phyloP scores from a whole-genome alignment of 1,140 invertebrate genomes.

The Adelges cooleyi region DNA sequence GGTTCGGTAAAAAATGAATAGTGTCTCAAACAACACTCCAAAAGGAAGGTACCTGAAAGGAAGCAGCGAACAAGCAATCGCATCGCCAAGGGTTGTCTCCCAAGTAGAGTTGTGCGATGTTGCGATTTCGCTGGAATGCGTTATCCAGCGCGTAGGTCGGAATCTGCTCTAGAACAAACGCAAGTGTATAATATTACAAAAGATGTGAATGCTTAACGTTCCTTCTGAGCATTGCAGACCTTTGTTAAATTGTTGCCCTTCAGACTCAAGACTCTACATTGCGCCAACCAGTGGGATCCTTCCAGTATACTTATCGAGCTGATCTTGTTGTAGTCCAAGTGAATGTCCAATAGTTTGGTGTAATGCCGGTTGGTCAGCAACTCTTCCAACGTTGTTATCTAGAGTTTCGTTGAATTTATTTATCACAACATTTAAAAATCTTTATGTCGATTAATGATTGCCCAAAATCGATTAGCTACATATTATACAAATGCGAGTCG shows the following conservation, averaged over 20 bases:
- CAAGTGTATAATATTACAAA: background rate
- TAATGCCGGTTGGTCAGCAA: constrained; percentile 54
- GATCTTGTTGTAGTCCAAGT: constrained; percentile 62
- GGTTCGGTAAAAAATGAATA: background rate
- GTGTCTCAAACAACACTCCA: no score
- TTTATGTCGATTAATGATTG: no score
- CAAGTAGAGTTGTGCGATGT: constrained; percentile 53
- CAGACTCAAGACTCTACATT: constrained; percentile 61
- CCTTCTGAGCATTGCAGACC: constrained; percentile 40
- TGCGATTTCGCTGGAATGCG: constrained; percentile 55
- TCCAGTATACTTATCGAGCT: constrained; percentile 57
- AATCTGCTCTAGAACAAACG: constrained; percentile 43
- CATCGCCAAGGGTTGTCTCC: constrained; percentile 70
- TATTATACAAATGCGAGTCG: no score
- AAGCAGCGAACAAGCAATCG: constrained; percentile 63
- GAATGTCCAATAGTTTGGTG: constrained; percentile 53
- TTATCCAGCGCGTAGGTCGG: constrained; percentile 67
- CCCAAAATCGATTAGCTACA: no score
- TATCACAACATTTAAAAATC: no score
- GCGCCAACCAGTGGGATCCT: constrained; percentile 59
- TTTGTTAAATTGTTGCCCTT: constrained; percentile 57
- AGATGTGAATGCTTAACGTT: background rate
- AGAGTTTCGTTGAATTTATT: no score
- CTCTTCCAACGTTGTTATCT: constrained; percentile 51
- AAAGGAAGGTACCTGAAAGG: constrained; percentile 46